Percentiles rank a stretch among this genome's conserved stretches.
These are phyloP conservation scores for Drosophila nigritarsus DNA, from an alignment of 2,888 invertebrate genomes.

Conservation along the genomic window DNA sequence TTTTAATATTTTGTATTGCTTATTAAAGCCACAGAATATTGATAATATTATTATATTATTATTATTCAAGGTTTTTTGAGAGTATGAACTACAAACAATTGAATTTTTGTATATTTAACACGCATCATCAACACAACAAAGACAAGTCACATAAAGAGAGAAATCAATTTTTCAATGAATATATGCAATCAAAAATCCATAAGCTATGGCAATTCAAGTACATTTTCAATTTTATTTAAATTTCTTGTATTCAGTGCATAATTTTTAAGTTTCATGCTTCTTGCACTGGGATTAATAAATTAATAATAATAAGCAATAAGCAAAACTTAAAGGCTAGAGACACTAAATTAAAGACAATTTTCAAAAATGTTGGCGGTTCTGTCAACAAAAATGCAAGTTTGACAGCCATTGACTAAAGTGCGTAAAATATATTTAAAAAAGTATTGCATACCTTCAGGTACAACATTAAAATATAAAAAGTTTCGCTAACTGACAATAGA, in stretches of 20 bases:
- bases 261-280: too few relatives aligned
- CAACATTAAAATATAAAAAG: neutral
- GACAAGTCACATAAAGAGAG: neutral
- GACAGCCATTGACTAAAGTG: neutral
- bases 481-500: slow-evolving; percentile 6
- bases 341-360: neutral
- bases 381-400: slow-evolving; percentile 5
- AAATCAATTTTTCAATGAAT: neutral
- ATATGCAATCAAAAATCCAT: too few relatives aligned
- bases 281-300: neutral
- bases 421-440: neutral
- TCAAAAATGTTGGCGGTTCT: too few relatives aligned
- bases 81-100: neutral
- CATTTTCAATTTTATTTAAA: neutral
- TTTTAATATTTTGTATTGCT: neutral
- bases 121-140: neutral
- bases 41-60: neutral
- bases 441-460: slow-evolving; percentile 32
- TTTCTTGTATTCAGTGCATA: neutral
- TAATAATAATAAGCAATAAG: neutral
- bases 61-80: neutral
- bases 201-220: too few relatives aligned
- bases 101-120: neutral
- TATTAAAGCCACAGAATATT: neutral
- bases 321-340: neutral